Base-by-base conservation (phyloP, 2,113 vertebrate species). In the Podiceps cristatus region DNA sequence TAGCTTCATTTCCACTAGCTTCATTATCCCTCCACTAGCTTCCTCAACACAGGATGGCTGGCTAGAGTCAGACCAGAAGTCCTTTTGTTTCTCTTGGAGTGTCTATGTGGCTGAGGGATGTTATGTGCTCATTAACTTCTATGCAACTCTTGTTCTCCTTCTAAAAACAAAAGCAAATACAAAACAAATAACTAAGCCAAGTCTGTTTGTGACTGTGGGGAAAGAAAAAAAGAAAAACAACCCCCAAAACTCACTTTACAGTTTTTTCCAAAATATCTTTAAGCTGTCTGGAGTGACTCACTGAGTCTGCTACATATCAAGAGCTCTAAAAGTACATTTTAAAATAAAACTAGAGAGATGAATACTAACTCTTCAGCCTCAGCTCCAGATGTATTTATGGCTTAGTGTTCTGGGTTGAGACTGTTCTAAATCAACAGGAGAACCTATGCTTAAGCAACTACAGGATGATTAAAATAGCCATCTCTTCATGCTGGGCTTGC, bases 401-500 rank as follows among this genome's bases (percentile, higher is more conserved):
- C 35, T 60, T 77, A 68, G 45, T 91, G 93, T 97, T 96, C 96
- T 96, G 93, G 63, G 58, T 66, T 93, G 69, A 95, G 86, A 69
- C 40, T 79, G 37, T 85, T 96, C 93, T 97, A 97, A 97, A 96
- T 88, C 96, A 90, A 83, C 90, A 92, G 64, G 91, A 96, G 95
- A 96, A 87, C 94, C 92, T 91, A 88, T 97, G 95, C 96, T 98
- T 95, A 95, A 93, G 81, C 60, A 60, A 8, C 66, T 67, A 44
- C n/a, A 67, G 90, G 59, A 76, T 55, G 90, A 91, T 94, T 82
- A 97, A 98, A 98, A 98, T 97, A 98, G 86, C 94, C 1, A 1
- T 83, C 66, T 75, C 80, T 44, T 76, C 40, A 64, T 91, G 83
- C 64, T 97, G 87, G 71, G 52, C 86, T 93, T 60, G 67, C 71